phyloP scores from a whole-genome alignment of 2,797 vertebrate species.

The Eutrigla gurnardus region DNA sequence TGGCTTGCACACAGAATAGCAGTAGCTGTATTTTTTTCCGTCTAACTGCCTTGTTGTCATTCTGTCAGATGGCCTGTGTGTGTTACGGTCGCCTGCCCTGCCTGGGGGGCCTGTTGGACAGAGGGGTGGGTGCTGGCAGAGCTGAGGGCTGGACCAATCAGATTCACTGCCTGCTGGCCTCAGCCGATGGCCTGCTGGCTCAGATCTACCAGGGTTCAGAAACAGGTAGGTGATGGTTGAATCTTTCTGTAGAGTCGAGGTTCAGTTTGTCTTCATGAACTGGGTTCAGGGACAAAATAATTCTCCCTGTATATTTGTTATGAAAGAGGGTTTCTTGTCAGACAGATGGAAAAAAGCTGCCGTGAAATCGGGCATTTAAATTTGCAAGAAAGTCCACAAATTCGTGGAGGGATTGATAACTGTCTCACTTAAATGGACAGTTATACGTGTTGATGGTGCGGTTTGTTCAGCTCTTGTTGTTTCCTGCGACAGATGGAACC shows the following conservation, averaged over 20 bases:
- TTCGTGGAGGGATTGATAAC: too few relatives aligned
- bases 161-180: slow-evolving; percentile 88
- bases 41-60: not conserved
- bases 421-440: too few relatives aligned
- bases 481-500: slow-evolving; percentile 78
- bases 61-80: slow-evolving; percentile 87
- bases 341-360: too few relatives aligned
- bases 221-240: slow-evolving; percentile 73
- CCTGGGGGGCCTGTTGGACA: slow-evolving; percentile 88
- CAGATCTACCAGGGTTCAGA: slow-evolving; percentile 88
- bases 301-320: not conserved
- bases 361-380: too few relatives aligned
- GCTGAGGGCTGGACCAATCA: slow-evolving; percentile 92
- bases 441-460: not conserved
- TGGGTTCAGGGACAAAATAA: too few relatives aligned
- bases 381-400: too few relatives aligned
- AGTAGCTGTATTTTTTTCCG: not conserved
- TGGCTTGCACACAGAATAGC: not conserved
- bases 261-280: too few relatives aligned
- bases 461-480: not conserved
- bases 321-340: not conserved
- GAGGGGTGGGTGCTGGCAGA: slow-evolving; percentile 81
- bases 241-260: not conserved
- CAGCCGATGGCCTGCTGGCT: slow-evolving; percentile 86
- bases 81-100: slow-evolving; percentile 90